These are phyloP conservation scores for Steinernema hermaphroditum DNA, from an alignment of 2,888 invertebrate genomes.

Conservation along the genomic window DNA sequence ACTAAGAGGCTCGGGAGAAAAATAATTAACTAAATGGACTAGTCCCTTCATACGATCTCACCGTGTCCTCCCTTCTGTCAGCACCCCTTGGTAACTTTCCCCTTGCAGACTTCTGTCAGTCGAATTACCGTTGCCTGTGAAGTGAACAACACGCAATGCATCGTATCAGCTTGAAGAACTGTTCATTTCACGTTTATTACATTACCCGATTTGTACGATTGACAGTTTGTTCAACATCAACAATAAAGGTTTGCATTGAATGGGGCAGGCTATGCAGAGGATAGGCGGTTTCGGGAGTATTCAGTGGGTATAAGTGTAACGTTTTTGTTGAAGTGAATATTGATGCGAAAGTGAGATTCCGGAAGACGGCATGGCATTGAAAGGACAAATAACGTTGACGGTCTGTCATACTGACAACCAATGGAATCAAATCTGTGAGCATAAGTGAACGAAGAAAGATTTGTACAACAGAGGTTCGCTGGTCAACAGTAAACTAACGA, in stretches of 20 bases:
- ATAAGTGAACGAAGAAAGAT: not conserved
- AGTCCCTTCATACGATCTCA: no score
- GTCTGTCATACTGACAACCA: no score
- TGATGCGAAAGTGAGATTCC: constrained; percentile 8
- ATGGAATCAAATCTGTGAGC: constrained; percentile 1
- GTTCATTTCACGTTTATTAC: not conserved
- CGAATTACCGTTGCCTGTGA: constrained; percentile 36
- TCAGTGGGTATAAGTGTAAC: not conserved
- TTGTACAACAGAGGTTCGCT: not conserved
- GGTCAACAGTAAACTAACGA: not conserved
- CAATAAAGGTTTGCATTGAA: constrained; percentile 28
- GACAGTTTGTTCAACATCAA: constrained; percentile 31
- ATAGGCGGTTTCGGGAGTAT: constrained; percentile 6
- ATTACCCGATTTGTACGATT: constrained; percentile 29
- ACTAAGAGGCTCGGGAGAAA: no score
- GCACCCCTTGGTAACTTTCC: constrained; percentile 41
- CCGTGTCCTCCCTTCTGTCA: no score
- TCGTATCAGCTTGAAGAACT: not conserved
- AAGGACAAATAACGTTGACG: not conserved
- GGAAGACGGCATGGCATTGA: not conserved
- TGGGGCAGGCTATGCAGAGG: not conserved
- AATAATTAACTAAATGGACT: no score
- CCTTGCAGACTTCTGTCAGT: constrained; percentile 36
- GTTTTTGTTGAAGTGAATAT: not conserved
- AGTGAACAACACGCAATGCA: not conserved